Evolutionary conservation across 2,888 invertebrate species (phyloP).

Genomic region (Spodoptera littoralis): DNA sequence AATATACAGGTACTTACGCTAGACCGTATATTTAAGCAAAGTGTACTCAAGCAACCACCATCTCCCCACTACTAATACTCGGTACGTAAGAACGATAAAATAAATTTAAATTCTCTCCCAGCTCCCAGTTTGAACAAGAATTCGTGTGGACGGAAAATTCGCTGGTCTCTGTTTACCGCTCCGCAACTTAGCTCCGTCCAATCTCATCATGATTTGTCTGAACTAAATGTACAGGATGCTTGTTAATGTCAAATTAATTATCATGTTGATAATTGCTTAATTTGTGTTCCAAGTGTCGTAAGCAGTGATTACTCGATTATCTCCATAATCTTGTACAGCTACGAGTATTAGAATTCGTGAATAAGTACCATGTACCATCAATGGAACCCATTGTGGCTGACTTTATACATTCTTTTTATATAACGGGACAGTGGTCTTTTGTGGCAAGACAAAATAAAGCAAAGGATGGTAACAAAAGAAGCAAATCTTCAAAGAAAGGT

Average conservation of each 20-base stretch:
- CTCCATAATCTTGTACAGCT: conserved; percentile 12
- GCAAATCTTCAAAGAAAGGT: conserved; percentile 2
- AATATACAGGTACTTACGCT: neutral
- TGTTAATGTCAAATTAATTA: conserved; percentile 34
- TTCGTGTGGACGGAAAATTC: conserved; percentile 46
- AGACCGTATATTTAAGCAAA: conserved; percentile 1
- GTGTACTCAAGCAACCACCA: conserved; percentile 7
- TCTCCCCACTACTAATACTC: neutral
- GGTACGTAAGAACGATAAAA: conserved; percentile 5
- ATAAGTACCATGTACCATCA: too few relatives aligned
- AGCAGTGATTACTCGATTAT: conserved; percentile 24
- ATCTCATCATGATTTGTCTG: conserved; percentile 50
- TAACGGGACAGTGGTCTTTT: too few relatives aligned
- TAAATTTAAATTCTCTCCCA: conserved; percentile 19
- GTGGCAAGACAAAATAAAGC: too few relatives aligned
- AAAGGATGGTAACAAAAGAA: too few relatives aligned
- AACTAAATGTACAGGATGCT: conserved; percentile 30
- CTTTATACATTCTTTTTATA: too few relatives aligned
- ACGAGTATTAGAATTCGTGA: conserved; percentile 26
- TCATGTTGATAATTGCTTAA: conserved; percentile 15
- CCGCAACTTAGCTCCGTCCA: conserved; percentile 33
- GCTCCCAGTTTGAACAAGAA: conserved; percentile 32
- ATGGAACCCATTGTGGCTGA: too few relatives aligned
- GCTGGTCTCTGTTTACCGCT: conserved; percentile 41
- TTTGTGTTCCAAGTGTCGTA: conserved; percentile 10